Conservation (phyloP, 2,888 invertebrate genomes). For the Dione juno region DNA sequence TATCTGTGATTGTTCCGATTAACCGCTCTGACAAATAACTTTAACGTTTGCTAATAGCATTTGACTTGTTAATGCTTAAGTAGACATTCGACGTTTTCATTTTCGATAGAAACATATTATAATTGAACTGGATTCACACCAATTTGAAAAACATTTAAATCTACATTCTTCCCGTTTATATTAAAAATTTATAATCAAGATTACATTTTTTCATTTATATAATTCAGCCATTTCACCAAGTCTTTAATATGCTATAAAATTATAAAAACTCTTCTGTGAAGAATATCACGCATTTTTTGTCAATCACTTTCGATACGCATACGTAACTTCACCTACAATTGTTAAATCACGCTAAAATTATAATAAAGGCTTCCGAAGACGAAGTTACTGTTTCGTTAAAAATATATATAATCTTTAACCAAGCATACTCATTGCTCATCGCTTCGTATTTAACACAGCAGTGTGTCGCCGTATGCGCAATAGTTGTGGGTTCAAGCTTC, state of each 20-base stretch:
- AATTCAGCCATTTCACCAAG: background rate
- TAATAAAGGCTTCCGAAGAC: slow-evolving; percentile 22
- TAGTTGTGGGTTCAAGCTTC: too few species aligned
- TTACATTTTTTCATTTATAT: background rate
- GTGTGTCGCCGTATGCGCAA: too few species aligned
- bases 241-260: background rate
- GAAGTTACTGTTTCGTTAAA: background rate
- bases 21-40: background rate
- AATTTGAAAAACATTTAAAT: too few species aligned
- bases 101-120: too few species aligned
- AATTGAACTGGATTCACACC: too few species aligned
- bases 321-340: slow-evolving; percentile 48
- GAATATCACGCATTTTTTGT: slow-evolving; percentile 44
- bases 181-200: too few species aligned
- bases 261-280: background rate
- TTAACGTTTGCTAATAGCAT: too few species aligned
- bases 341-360: slow-evolving; percentile 29
- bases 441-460: background rate
- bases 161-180: too few species aligned
- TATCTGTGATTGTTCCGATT: slow-evolving; percentile 43
- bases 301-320: slow-evolving; percentile 54
- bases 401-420: background rate
- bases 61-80: background rate
- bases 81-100: too few species aligned
- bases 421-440: too few species aligned